Conservation (phyloP, 2,797 vertebrate genomes). For the Jordanella pulchra region DNA sequence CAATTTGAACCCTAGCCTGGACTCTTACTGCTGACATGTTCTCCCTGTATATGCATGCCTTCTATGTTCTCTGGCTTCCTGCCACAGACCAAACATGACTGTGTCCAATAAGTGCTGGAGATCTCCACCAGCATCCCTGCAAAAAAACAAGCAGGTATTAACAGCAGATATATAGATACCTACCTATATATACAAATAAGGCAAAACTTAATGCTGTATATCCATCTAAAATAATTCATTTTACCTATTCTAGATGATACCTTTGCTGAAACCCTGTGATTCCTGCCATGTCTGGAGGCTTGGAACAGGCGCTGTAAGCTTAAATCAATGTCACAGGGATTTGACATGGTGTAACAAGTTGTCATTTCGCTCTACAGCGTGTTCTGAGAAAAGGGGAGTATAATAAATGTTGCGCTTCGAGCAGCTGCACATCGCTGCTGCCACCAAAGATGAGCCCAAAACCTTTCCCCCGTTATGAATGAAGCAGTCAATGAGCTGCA, state of each 20-base stretch:
- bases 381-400: slow-evolving; percentile 40
- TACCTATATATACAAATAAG: no score
- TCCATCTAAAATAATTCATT: neutral
- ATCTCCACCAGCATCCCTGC: neutral
- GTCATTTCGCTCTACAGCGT: slow-evolving; percentile 40
- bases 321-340: slow-evolving; percentile 36
- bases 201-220: neutral
- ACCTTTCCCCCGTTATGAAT: slow-evolving; percentile 69
- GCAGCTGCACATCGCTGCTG: slow-evolving; percentile 33
- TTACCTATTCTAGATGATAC: neutral
- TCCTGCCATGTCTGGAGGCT: slow-evolving; percentile 24
- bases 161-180: neutral
- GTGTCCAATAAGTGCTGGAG: neutral
- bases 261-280: neutral
- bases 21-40: neutral
- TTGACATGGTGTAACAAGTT: slow-evolving; percentile 35
- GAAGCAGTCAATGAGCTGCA: slow-evolving; percentile 62
- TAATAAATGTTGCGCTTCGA: slow-evolving; percentile 62
- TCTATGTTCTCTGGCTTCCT: neutral
- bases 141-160: neutral
- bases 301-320: slow-evolving; percentile 12
- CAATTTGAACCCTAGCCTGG: neutral
- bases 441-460: slow-evolving; percentile 39
- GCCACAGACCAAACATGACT: neutral
- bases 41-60: no score